Evolutionary conservation across 92 coral and sea anemone species (phyloP), one percentile per base, ranked within the genome.

Genomic region (Palythoa grandiflora): DNA sequence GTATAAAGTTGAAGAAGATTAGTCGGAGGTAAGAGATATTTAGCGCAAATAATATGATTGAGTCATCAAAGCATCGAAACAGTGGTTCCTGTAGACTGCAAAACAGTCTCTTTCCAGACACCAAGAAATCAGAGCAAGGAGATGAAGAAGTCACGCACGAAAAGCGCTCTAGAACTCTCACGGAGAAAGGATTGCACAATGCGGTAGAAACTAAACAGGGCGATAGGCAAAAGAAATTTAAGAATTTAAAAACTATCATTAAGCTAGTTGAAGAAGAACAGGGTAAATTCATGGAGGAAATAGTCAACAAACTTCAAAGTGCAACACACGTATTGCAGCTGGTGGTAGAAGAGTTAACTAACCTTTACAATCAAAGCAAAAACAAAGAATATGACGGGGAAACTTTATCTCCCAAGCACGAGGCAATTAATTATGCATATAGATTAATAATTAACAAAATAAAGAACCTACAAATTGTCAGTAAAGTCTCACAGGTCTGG

Each of bases 381-480:
- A 5, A 17, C 2, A 75, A 75, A 51, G 80, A 75, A 50, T 75
- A 75, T 48, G 80, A 75, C 7, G 19, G 81, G 15, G 81, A 77
- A 77, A 76, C 16, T 75, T 20, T 77, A 77, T 48, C 47, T 77
- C 61, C 81, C 20, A 65, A 77, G 66, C 47, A 21, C 0, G 81
- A 77, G 81, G 65, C 66, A 77, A 77, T 53, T 77, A 51, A 50
- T 21, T 76, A 76, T 65, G 80, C 80, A 76, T n/a, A 76, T 16
- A 76, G 47, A 5, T 52, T n/a, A n/a, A n/a, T 76, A 76, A 76
- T 76, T 76, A 76, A 21, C 20, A 76, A 76, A 76, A 36, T 76
- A 76, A 76, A 52, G 80, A 76, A 52, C 63, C 40, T 48, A 76
- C 80, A 76, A 76, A 76, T 76, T 76, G 80, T 76, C 80, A 40